A percentile compares a stretch with the other conserved stretches of the same genome.
phyloP scores from a whole-genome alignment of 2,888 invertebrate species.

The Camptogramma bilineatum region DNA sequence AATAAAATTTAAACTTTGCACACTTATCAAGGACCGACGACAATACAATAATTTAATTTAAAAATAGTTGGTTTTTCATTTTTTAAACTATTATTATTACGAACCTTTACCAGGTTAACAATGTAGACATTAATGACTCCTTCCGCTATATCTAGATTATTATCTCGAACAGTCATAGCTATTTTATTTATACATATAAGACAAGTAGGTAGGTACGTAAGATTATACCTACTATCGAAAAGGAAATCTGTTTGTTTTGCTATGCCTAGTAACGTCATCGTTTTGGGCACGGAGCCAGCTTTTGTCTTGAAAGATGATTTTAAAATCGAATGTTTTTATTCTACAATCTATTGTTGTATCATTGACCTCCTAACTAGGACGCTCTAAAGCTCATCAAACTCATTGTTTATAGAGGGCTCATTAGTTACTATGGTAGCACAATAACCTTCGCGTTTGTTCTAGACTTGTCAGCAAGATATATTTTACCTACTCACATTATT shows the following conservation, averaged over 20 bases:
- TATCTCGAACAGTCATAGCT: too few species aligned
- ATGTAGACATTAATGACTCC: too few species aligned
- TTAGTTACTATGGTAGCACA: neutral
- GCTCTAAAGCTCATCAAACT: neutral
- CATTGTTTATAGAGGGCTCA: neutral
- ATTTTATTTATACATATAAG: too few species aligned
- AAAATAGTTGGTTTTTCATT: too few species aligned
- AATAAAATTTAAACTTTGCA: too few species aligned
- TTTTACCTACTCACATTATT: neutral
- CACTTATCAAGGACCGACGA: too few species aligned
- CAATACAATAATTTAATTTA: too few species aligned
- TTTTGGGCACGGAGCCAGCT: slow-evolving; percentile 22
- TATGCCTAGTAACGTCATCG: slow-evolving; percentile 11
- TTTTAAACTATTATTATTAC: too few species aligned
- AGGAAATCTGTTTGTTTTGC: slow-evolving; percentile 11
- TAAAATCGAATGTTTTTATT: neutral
- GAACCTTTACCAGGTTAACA: too few species aligned
- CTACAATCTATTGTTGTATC: neutral
- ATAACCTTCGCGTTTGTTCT: neutral
- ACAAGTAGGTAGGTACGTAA: neutral
- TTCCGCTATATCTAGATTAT: too few species aligned
- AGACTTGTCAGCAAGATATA: neutral
- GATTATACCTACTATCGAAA: neutral
- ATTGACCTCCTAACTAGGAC: neutral
- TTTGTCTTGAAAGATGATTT: slow-evolving; percentile 5